Evolutionary conservation across 2,113 vertebrate species (phyloP).

Genomic region (Argyrosomus japonicus): DNA sequence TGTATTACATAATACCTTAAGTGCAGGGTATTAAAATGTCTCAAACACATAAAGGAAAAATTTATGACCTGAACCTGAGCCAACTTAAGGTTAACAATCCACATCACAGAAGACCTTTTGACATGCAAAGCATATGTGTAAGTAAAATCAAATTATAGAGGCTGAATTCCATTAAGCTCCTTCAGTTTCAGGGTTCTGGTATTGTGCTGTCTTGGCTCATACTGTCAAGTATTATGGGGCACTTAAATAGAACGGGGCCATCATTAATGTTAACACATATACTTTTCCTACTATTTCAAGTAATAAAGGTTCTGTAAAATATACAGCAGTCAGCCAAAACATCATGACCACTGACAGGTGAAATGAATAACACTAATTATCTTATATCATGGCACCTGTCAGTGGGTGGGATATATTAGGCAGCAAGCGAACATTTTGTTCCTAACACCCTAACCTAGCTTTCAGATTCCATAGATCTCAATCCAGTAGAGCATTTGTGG

Average conservation of each 20-base stretch:
- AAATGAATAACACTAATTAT: too few species aligned
- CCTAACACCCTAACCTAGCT: too few species aligned
- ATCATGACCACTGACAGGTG: too few species aligned
- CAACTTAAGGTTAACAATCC: not conserved
- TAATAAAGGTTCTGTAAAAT: too few species aligned
- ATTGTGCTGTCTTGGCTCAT: not conserved
- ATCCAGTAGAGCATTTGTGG: too few species aligned
- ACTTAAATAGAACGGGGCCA: not conserved
- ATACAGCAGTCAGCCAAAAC: too few species aligned
- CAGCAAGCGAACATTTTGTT: too few species aligned
- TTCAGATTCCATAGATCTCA: too few species aligned
- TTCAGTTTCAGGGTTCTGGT: not conserved
- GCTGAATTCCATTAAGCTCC: not conserved
- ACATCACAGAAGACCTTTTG: not conserved
- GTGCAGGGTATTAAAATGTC: too few species aligned
- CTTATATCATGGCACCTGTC: too few species aligned
- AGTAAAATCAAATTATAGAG: not conserved
- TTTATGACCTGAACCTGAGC: not conserved
- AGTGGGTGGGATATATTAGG: too few species aligned
- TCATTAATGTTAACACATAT: not conserved
- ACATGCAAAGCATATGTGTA: not conserved
- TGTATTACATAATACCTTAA: slow-evolving; percentile 24
- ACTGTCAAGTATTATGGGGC: not conserved
- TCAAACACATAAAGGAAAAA: not conserved
- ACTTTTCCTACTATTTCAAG: not conserved